phyloP scores from a whole-genome alignment of 2,888 invertebrate genomes.

The Leucophenga montana region DNA sequence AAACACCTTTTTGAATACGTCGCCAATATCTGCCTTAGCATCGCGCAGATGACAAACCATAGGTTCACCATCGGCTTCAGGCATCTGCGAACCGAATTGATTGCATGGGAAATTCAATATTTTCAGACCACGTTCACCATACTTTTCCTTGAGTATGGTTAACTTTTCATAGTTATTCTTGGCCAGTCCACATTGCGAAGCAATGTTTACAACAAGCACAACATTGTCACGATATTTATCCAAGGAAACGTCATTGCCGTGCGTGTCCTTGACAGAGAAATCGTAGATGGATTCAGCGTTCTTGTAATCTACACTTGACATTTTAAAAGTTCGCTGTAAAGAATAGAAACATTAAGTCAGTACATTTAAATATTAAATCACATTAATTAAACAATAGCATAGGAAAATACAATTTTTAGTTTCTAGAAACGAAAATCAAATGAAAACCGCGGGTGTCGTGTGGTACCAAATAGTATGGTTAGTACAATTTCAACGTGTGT shows the following conservation, averaged over 20 bases:
- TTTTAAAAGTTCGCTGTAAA: constrained; percentile 41
- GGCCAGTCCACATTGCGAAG: constrained; percentile 87
- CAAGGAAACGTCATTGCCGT: constrained; percentile 81
- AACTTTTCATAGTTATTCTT: constrained; percentile 85
- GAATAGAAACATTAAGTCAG: too few relatives aligned
- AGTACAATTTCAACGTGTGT: constrained; percentile 35
- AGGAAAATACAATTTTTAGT: too few relatives aligned
- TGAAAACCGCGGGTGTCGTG: too few relatives aligned
- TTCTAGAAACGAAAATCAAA: constrained; percentile 9
- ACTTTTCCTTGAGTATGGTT: constrained; percentile 81
- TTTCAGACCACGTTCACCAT: constrained; percentile 76
- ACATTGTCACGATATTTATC: constrained; percentile 81
- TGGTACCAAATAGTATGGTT: neutral
- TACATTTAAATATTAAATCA: neutral
- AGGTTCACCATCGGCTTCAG: constrained; percentile 78
- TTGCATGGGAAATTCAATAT: constrained; percentile 91
- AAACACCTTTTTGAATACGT: constrained; percentile 79
- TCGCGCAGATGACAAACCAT: constrained; percentile 78
- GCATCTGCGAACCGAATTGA: constrained; percentile 84
- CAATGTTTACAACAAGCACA: constrained; percentile 88
- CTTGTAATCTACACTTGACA: constrained; percentile 68
- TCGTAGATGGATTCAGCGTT: constrained; percentile 79
- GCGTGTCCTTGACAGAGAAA: constrained; percentile 83
- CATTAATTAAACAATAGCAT: neutral
- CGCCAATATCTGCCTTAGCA: constrained; percentile 76